Percentiles rank a stretch among this genome's conserved stretches.
Conservation (phyloP, 2,113 vertebrate species). For the Corythoichthys haematopterus region DNA sequence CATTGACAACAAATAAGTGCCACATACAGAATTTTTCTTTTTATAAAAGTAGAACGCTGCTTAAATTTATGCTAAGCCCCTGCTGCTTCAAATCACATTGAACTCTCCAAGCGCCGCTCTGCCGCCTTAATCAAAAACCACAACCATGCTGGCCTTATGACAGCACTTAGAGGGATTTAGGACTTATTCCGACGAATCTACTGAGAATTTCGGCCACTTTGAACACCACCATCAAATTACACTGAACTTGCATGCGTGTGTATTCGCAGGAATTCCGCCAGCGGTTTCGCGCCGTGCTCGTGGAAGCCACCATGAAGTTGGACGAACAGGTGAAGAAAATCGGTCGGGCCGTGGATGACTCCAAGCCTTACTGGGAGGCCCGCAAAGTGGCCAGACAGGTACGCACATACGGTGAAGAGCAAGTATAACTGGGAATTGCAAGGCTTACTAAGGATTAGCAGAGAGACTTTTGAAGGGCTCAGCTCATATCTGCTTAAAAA, state of each 20-base stretch:
- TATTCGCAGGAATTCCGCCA: constrained; percentile 84
- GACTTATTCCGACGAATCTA: neutral
- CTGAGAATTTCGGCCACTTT: neutral
- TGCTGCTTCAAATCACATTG: neutral
- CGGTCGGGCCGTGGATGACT: constrained; percentile 94
- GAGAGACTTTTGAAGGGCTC: constrained; percentile 48
- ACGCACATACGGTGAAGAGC: constrained; percentile 10
- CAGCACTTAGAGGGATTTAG: neutral
- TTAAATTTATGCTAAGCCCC: neutral
- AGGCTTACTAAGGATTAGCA: constrained; percentile 36
- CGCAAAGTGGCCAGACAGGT: constrained; percentile 90
- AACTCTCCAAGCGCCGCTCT: neutral
- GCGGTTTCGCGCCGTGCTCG: constrained; percentile 87
- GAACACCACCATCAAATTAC: neutral
- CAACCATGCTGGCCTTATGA: neutral
- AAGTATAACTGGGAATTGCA: constrained; percentile 18
- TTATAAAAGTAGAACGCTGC: neutral
- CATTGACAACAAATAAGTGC: neutral
- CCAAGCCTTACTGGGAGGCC: constrained; percentile 98
- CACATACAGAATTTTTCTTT: neutral
- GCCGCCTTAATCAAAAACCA: neutral
- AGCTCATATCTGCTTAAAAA: constrained; percentile 46
- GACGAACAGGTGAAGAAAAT: constrained; percentile 92
- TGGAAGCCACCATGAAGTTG: constrained; percentile 88
- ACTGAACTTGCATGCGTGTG: constrained; percentile 6